Percentiles rank a stretch among this genome's conserved stretches.
Evolutionary conservation across 2,888 invertebrate species (phyloP).

Genomic region (Mellilla xanthometata): DNA sequence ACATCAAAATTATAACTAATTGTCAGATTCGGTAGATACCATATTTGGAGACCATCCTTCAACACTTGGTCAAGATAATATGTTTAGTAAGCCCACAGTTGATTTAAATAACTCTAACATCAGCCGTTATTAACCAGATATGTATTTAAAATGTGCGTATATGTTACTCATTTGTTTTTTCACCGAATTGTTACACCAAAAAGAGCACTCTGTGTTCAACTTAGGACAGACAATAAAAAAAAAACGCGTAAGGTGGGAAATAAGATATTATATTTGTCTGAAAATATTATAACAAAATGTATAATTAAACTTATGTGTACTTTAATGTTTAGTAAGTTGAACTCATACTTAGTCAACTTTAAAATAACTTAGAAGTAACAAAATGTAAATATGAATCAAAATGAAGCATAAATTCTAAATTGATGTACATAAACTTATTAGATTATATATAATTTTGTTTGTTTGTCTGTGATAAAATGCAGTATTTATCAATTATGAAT

Average conservation of each 20-base stretch:
- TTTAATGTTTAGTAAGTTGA: conserved; percentile 3
- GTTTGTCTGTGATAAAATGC: conserved; percentile 65
- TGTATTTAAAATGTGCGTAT: too few relatives aligned
- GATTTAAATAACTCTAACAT: too few relatives aligned
- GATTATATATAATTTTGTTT: conserved; percentile 42
- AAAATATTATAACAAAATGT: background rate
- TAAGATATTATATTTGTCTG: conserved; percentile 7
- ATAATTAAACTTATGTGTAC: background rate
- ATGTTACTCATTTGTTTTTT: too few relatives aligned
- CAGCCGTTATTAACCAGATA: too few relatives aligned
- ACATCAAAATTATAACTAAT: too few relatives aligned
- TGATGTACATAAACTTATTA: conserved; percentile 67
- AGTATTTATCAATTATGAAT: conserved; percentile 47
- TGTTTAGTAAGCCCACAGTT: too few relatives aligned
- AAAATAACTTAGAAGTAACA: conserved; percentile 41
- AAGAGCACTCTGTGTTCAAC: conserved; percentile 26
- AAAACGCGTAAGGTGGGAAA: conserved; percentile 14
- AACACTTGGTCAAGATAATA: too few relatives aligned
- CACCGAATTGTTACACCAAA: background rate
- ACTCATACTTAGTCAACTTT: conserved; percentile 34
- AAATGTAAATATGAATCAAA: conserved; percentile 63
- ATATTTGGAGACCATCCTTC: too few relatives aligned
- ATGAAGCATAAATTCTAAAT: conserved; percentile 79
- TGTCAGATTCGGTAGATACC: too few relatives aligned
- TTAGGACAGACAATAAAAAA: conserved; percentile 52